phyloP scores from a whole-genome alignment of 2,888 invertebrate genomes.

The Folsomia manolachei region DNA sequence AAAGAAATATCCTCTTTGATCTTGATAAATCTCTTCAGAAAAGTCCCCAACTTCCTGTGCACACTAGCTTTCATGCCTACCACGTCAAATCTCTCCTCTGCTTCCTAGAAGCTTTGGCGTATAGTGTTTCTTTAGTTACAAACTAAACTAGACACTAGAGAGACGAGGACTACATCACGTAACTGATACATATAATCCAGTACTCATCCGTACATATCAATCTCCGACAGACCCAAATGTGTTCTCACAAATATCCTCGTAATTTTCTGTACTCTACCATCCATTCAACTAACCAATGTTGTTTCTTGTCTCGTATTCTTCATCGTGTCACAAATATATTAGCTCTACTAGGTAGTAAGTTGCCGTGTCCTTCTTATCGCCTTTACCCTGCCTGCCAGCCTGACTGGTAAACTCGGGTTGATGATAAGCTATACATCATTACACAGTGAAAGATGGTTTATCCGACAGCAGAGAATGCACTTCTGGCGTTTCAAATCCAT shows the following conservation, averaged over 20 bases:
- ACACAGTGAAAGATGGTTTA: slow-evolving; percentile 19
- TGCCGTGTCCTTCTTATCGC: slow-evolving; percentile 2
- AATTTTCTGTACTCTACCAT: slow-evolving; percentile 16
- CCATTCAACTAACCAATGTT: slow-evolving; percentile 15
- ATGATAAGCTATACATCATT: slow-evolving; percentile 18
- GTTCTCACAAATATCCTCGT: slow-evolving; percentile 32
- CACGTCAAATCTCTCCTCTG: neutral
- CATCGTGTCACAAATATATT: too few species aligned
- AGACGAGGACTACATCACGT: slow-evolving; percentile 35
- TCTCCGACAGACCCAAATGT: slow-evolving; percentile 29
- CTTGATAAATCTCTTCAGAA: slow-evolving; percentile 49
- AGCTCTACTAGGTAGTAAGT: too few species aligned
- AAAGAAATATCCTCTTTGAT: slow-evolving; percentile 50
- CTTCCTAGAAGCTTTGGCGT: neutral
- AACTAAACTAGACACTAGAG: slow-evolving; percentile 10
- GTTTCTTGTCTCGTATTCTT: too few species aligned
- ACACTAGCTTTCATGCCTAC: slow-evolving; percentile 10
- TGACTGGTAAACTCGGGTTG: too few species aligned
- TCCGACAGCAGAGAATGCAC: slow-evolving; percentile 10
- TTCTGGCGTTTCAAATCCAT: slow-evolving; percentile 16
- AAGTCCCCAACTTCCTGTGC: slow-evolving; percentile 35
- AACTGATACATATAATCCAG: slow-evolving; percentile 31
- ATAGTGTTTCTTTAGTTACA: neutral
- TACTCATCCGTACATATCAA: slow-evolving; percentile 41
- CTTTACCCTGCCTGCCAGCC: neutral